Percentiles rank a stretch among this genome's conserved stretches.
Conservation (phyloP, 2,797 vertebrate species). For the Hybognathus amarus region DNA sequence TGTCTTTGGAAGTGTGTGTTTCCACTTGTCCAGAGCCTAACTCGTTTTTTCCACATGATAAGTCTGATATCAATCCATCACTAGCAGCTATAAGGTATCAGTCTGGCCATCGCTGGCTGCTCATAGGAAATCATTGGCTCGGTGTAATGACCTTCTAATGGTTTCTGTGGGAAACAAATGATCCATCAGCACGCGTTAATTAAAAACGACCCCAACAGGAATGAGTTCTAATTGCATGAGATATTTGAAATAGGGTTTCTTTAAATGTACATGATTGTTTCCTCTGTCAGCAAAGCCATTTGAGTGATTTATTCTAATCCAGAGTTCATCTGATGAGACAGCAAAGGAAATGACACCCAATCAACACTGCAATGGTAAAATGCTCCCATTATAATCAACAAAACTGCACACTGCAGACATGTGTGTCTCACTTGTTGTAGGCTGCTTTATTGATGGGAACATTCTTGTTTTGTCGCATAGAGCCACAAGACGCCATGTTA, state of each 20-base stretch:
- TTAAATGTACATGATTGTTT: conserved; percentile 35
- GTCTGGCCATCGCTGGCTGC: conserved; percentile 34
- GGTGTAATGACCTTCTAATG: conserved; percentile 59
- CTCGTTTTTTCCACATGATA: conserved; percentile 33
- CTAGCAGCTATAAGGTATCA: conserved; percentile 37
- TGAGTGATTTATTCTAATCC: conserved; percentile 29
- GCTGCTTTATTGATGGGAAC: background rate
- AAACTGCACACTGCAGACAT: background rate
- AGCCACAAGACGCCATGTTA: background rate
- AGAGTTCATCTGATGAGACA: conserved; percentile 22
- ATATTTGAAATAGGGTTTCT: conserved; percentile 51
- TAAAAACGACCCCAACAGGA: conserved; percentile 55
- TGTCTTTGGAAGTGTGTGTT: conserved; percentile 39
- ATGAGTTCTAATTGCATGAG: conserved; percentile 49
- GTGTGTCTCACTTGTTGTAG: background rate
- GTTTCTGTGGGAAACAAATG: conserved; percentile 49
- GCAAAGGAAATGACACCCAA: background rate
- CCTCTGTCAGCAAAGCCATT: conserved; percentile 48
- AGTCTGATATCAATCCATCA: conserved; percentile 36
- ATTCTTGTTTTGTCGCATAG: background rate
- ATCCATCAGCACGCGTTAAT: conserved; percentile 61
- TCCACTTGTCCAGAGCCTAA: conserved; percentile 13
- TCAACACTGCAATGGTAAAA: background rate
- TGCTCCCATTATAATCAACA: background rate
- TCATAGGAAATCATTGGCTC: conserved; percentile 55